Conservation (phyloP, 2,888 invertebrate species). For the Pyrochroa serraticornis region DNA sequence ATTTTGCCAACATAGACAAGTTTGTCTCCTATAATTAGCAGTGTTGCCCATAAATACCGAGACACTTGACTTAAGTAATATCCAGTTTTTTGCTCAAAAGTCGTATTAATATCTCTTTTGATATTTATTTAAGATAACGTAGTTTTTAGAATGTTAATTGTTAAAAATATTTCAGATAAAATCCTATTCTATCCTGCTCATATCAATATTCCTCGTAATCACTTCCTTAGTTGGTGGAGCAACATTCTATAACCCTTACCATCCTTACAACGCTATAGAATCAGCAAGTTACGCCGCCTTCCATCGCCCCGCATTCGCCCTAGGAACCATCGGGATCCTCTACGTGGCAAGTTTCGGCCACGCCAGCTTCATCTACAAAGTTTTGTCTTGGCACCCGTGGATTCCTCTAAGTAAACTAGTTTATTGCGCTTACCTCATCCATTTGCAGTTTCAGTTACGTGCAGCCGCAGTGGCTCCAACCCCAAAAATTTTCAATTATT, state of each 20-base stretch:
- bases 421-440: slow-evolving; percentile 65
- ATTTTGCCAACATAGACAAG: too few relatives aligned
- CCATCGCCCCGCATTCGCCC: slow-evolving; percentile 64
- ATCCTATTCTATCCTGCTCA: slow-evolving; percentile 56
- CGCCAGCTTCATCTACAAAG: slow-evolving; percentile 49
- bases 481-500: slow-evolving; percentile 34
- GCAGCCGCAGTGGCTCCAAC: slow-evolving; percentile 53
- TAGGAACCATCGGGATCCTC: slow-evolving; percentile 60
- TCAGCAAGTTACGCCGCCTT: slow-evolving; percentile 65
- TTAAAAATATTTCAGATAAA: slow-evolving; percentile 62
- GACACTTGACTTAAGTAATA: too few relatives aligned
- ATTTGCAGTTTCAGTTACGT: slow-evolving; percentile 62
- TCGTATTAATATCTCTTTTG: too few relatives aligned
- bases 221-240: slow-evolving; percentile 60
- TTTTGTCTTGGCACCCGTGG: slow-evolving; percentile 65
- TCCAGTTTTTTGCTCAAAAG: too few relatives aligned
- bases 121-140: too few relatives aligned
- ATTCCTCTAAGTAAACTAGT: slow-evolving; percentile 65
- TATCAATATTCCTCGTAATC: slow-evolving; percentile 58
- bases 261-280: slow-evolving; percentile 61
- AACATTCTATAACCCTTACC: slow-evolving; percentile 61
- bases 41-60: too few relatives aligned
- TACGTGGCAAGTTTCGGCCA: slow-evolving; percentile 63
- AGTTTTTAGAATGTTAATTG: too few relatives aligned
- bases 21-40: too few relatives aligned